Evolutionary conservation across 2,888 invertebrate genomes (phyloP), one percentile per base, ranked within the genome.

Genomic region (Nemotelus pantherinus): DNA sequence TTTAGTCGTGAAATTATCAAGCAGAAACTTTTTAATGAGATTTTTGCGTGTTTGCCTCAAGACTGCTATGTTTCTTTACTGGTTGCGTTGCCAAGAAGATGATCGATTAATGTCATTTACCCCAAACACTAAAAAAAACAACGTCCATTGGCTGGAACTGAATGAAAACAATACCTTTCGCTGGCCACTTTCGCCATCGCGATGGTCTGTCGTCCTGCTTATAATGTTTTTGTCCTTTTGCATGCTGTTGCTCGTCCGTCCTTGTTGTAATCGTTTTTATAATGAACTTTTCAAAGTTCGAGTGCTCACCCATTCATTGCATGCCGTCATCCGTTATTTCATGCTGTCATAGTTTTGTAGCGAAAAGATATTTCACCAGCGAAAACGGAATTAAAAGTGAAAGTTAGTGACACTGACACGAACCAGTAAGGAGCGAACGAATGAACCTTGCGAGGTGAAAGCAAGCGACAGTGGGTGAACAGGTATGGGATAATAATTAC

Each of bases 1-100:
- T 4, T 68, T 70, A 43, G 70, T 70, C 70, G 55, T 70, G 43
- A 70, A 70, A 70, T 70, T 70, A 70, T 70, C 70, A 74, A 63
- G 60, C 9, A 39, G 74, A 60, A 74, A 63, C 74, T 74, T 63
- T 70, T 74, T 41, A 74, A 74, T 74, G 74, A 5, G 60, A 25
- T 3, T 48, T 2, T 74, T 48, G 74, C 74, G 74, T 74, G 74
- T 41, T 41, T 3, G 1, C 0, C 41, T 10, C 10, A 39, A 2
- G 5, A 43, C 41, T 9, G 10, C 63, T 25, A 25, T 25, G 25
- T 1, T 25, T 25, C 25, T 25, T 25, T 25, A 25, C 25, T 25
- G 25, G 25, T 25, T 25, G 25, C 25, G 25, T 25, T 25, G 25
- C 25, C 25, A 25, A 25, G 25, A 63, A 6, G 4, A 39, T 41